Conservation (phyloP, 2,113 vertebrate species). For the Porphyrio hochstetteri region DNA sequence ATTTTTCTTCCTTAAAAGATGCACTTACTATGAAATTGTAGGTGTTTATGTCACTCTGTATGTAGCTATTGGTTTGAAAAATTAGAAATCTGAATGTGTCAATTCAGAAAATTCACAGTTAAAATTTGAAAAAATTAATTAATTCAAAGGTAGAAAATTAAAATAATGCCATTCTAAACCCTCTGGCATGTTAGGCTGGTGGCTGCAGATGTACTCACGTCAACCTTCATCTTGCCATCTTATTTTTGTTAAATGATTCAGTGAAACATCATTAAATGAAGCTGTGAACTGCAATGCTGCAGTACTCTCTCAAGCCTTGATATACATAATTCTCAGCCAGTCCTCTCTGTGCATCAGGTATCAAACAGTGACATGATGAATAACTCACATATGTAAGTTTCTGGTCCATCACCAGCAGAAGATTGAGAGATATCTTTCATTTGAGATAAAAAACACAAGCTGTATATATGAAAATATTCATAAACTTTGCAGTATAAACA, state of each 20-base stretch:
- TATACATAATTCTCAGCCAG: neutral
- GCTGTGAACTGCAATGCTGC: neutral
- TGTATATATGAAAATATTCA: neutral
- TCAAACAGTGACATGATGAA: neutral
- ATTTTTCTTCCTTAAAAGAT: neutral
- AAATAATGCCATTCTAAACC: neutral
- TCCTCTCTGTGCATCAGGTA: neutral
- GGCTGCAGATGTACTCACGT: neutral
- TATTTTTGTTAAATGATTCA: neutral
- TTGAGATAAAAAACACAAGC: neutral
- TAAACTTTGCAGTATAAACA: neutral
- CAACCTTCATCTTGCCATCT: neutral
- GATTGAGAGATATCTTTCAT: neutral
- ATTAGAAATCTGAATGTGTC: neutral
- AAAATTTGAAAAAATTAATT: neutral
- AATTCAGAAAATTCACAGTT: neutral
- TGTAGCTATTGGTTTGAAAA: neutral
- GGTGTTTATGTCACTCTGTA: neutral
- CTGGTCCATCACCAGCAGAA: neutral
- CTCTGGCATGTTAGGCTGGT: neutral
- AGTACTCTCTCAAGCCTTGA: neutral
- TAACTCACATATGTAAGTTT: neutral
- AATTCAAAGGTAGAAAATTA: neutral
- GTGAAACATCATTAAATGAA: neutral
- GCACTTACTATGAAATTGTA: neutral